These are phyloP conservation scores for Calephelis virginiensis DNA, from an alignment of 1,140 invertebrate species.

Conservation along the genomic window DNA sequence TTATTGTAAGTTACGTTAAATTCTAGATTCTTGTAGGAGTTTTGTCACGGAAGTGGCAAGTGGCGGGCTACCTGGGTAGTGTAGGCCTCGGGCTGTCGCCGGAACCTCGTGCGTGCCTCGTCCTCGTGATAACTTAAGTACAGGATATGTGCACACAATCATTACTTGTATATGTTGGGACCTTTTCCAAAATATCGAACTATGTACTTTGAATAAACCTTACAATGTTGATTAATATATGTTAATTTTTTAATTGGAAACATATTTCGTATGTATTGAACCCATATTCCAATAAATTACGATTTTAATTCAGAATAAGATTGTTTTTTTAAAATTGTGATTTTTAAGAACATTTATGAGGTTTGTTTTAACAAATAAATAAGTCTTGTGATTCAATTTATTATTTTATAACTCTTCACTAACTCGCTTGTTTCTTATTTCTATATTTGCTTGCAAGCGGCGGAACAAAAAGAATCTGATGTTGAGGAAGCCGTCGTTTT, in stretches of 20 bases:
- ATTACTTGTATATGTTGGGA: conserved; percentile 44
- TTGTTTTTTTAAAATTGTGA: conserved; percentile 3
- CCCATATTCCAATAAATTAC: not conserved
- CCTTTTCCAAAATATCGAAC: conserved; percentile 54
- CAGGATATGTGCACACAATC: conserved; percentile 59
- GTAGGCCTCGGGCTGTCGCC: conserved; percentile 31
- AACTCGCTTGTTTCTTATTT: conserved; percentile 13
- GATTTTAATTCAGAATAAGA: conserved; percentile 1
- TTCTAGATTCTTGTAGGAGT: conserved; percentile 69
- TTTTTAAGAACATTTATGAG: not conserved
- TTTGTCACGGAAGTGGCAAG: conserved; percentile 52
- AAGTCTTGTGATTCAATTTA: conserved; percentile 7
- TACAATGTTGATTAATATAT: conserved; percentile 23
- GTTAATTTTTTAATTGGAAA: not conserved
- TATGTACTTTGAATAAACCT: conserved; percentile 44
- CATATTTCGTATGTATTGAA: not conserved
- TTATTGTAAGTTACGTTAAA: conserved; percentile 76
- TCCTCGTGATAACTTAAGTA: conserved; percentile 68
- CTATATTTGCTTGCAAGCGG: conserved; percentile 9
- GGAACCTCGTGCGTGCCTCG: conserved; percentile 58
- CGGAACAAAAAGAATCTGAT: conserved; percentile 6
- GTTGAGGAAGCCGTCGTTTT: conserved; percentile 22
- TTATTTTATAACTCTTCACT: conserved; percentile 10
- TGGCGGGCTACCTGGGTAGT: conserved; percentile 31
- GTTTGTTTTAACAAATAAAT: conserved; percentile 1